Evolutionary conservation across 2,113 vertebrate species (phyloP).

Genomic region (Conger conger): DNA sequence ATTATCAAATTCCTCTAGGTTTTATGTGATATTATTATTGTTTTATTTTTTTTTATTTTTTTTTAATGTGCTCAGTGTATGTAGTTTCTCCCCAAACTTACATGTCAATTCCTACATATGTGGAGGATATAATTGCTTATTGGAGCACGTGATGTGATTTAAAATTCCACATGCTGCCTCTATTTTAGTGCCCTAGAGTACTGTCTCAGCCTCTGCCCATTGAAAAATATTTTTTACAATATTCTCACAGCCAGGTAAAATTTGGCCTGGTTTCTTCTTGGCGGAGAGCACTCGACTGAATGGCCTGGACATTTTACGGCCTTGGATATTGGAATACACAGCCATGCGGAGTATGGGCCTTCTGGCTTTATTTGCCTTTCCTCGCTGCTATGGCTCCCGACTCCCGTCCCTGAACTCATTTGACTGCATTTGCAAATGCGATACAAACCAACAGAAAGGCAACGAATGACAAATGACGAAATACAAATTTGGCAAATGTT

Average conservation of each 20-base stretch:
- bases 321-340: neutral
- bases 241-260: neutral
- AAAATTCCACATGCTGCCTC: constrained; percentile 26
- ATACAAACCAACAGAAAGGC: neutral
- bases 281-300: neutral
- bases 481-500: neutral
- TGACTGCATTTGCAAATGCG: neutral
- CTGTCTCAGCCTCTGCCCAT: too few relatives aligned
- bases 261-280: neutral
- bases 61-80: neutral
- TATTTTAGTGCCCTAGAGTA: neutral
- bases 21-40: neutral
- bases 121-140: constrained; percentile 40
- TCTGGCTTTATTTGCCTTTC: neutral
- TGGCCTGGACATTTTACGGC: neutral
- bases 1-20: neutral
- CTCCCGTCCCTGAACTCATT: neutral
- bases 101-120: neutral
- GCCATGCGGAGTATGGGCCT: neutral
- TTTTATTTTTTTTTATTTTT: too few relatives aligned
- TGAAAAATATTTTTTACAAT: neutral
- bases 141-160: constrained; percentile 52
- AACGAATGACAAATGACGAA: neutral
- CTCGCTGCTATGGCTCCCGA: neutral
- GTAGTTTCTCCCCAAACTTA: neutral